Evolutionary conservation across 1,140 invertebrate genomes (phyloP).

Genomic region (Drosophila parabipectinata): DNA sequence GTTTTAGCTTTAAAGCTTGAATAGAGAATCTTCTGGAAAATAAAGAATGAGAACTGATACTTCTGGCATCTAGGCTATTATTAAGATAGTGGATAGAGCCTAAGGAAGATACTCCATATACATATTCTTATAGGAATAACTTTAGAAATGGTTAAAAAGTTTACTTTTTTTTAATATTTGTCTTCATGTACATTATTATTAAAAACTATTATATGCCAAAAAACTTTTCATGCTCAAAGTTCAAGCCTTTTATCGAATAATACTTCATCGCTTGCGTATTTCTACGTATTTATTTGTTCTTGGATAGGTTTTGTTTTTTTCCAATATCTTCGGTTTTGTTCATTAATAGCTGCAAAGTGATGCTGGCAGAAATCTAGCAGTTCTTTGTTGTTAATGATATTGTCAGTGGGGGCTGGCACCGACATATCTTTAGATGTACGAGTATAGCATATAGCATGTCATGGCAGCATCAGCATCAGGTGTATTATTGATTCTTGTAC

Average conservation of each 20-base stretch:
- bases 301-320: slow-evolving; percentile 33
- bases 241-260: slow-evolving; percentile 54
- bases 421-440: slow-evolving; percentile 2
- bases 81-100: slow-evolving; percentile 19
- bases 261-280: slow-evolving; percentile 36
- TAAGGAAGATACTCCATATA: neutral
- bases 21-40: slow-evolving; percentile 4
- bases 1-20: neutral
- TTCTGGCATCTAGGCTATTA: neutral
- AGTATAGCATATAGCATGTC: slow-evolving; percentile 25
- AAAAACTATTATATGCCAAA: slow-evolving; percentile 8
- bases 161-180: neutral
- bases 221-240: slow-evolving; percentile 25
- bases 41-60: neutral
- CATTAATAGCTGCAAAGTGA: slow-evolving; percentile 73
- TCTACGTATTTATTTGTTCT: slow-evolving; percentile 46
- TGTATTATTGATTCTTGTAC: slow-evolving; percentile 59
- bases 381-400: slow-evolving; percentile 74
- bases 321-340: slow-evolving; percentile 33
- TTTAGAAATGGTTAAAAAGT: no score
- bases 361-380: slow-evolving; percentile 52
- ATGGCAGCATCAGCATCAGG: slow-evolving; percentile 51
- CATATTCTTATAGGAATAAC: neutral
- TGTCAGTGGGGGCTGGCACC: slow-evolving; percentile 49
- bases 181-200: neutral